These are phyloP conservation scores for Protosalanx chinensis DNA, from an alignment of 2,797 vertebrate species.

Conservation along the genomic window DNA sequence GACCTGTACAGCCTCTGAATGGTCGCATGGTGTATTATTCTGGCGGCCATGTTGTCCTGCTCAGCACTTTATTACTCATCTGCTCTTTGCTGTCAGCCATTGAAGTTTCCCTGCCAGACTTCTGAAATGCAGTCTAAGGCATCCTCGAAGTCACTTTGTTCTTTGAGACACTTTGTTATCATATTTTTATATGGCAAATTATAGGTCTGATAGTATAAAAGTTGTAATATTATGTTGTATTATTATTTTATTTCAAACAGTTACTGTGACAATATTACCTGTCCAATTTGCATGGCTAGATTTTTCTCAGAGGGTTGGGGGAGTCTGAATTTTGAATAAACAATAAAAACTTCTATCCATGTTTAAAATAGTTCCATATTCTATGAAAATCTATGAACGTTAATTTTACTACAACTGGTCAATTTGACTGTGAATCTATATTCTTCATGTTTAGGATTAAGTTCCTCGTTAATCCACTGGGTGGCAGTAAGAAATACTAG, in stretches of 20 bases:
- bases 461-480: conserved; percentile 30
- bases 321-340: background rate
- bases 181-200: too few relatives aligned
- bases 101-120: conserved; percentile 20
- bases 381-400: background rate
- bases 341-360: background rate
- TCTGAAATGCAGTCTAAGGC: background rate
- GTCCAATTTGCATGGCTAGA: too few relatives aligned
- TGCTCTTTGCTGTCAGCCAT: conserved; percentile 41
- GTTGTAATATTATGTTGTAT: too few relatives aligned
- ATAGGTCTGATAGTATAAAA: too few relatives aligned
- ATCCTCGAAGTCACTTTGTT: too few relatives aligned
- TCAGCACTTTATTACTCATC: conserved; percentile 39
- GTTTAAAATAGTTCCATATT: background rate
- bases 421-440: background rate
- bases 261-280: too few relatives aligned
- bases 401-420: background rate
- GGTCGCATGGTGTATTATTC: conserved; percentile 71
- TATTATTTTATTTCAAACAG: too few relatives aligned
- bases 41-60: conserved; percentile 26
- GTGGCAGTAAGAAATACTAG: conserved; percentile 43
- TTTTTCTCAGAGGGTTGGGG: too few relatives aligned
- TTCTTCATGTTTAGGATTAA: background rate
- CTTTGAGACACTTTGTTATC: too few relatives aligned
- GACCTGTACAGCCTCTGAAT: conserved; percentile 65